Evolutionary conservation across 2,888 invertebrate genomes (phyloP), one percentile per base, ranked within the genome.

Genomic region (Polia nebulosa): DNA sequence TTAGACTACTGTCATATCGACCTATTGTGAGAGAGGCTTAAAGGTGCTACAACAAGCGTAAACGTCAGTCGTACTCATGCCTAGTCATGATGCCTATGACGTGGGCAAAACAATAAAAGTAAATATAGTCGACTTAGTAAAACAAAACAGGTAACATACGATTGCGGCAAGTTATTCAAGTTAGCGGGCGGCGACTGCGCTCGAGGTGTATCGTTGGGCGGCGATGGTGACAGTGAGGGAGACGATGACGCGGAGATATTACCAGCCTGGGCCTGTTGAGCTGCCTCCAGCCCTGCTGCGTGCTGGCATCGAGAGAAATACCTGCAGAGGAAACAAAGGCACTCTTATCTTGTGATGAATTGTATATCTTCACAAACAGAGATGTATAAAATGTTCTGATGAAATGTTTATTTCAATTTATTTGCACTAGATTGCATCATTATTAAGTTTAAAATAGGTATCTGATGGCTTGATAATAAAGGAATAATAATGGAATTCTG

Each of bases 241-340:
- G 79, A 77, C 34, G 68, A 75, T 17, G 77, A 72, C n/a, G 53
- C 22, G 11, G 78, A 55, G 25, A 77, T 78, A 27, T 78, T 69
- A 29, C 62, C 58, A 13, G 78, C 77, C 32, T 78, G 70, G 25
- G 63, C 76, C 36, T 80, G 82, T 67, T 82, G 88, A 58, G 84
- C 81, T 63, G 85, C 90, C 63, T 92, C 90, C 29, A 92, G 89
- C 86, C 89, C 89, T 91, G 92, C 91, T 85, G 92, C 93, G 85
- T 93, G 87, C 80, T 91, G 81, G 89, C 94, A 94, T 3, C 90
- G 89, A 3, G 94, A 89, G 89, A 92, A 90, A 87, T 95, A 91
- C 91, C 94, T 94, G 74, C 11, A 84, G 39, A 39, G 62, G 29
- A 68, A 44, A 63, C 36, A 49, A 47, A 13, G 2, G 6, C 44